Conservation (phyloP, 2,113 vertebrate species). For the Podarcis cretensis region DNA sequence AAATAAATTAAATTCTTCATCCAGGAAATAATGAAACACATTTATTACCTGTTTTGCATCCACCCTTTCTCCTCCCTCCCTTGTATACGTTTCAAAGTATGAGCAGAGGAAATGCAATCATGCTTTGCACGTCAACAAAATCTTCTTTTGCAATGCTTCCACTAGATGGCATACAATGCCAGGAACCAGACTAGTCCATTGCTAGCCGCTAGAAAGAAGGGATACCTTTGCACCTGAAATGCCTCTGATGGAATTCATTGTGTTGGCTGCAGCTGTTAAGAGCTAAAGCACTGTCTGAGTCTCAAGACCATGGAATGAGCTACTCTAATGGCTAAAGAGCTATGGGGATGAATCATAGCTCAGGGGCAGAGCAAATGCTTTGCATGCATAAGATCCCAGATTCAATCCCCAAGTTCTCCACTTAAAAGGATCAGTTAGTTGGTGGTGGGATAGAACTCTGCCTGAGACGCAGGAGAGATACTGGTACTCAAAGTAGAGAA, state of each 20-base stretch:
- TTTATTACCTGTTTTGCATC: background rate
- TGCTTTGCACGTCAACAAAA: background rate
- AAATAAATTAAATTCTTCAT: background rate
- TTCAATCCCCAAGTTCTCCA: background rate
- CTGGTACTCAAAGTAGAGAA: background rate
- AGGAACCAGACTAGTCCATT: background rate
- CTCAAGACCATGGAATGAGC: background rate
- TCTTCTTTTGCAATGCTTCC: background rate
- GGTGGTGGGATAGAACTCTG: background rate
- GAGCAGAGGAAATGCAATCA: background rate
- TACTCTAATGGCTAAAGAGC: background rate
- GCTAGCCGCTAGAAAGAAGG: background rate
- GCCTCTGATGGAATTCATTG: background rate
- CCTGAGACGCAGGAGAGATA: background rate
- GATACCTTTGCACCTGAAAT: background rate
- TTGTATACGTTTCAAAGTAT: background rate
- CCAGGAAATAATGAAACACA: background rate
- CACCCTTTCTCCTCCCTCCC: background rate
- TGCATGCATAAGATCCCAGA: background rate
- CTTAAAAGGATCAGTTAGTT: background rate
- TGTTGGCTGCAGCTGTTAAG: background rate
- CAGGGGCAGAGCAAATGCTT: background rate
- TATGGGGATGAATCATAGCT: background rate
- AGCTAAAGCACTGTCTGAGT: background rate
- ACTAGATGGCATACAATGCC: conserved; percentile 24